These are phyloP conservation scores for Drosophila formosana DNA, from an alignment of 2,888 invertebrate species.

Conservation along the genomic window DNA sequence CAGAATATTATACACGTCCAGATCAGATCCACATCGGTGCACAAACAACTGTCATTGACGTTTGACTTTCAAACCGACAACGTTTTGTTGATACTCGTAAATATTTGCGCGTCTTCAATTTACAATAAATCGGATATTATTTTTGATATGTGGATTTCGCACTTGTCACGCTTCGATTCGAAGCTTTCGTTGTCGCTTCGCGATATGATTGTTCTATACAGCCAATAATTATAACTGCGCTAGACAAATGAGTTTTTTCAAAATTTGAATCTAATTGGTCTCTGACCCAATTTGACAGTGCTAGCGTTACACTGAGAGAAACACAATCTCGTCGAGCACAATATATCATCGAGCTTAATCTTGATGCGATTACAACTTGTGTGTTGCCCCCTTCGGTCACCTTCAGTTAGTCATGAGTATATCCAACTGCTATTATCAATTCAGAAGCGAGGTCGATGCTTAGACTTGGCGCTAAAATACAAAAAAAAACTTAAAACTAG, in stretches of 20 bases:
- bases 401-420: slow-evolving; percentile 14
- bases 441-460: slow-evolving; percentile 45
- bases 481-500: slow-evolving; percentile 1
- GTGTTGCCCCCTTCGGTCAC: not conserved
- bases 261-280: slow-evolving; percentile 20
- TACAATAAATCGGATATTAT: slow-evolving; percentile 5
- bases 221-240: slow-evolving; percentile 28
- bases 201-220: slow-evolving; percentile 16
- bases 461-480: slow-evolving; percentile 13
- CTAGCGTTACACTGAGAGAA: not conserved
- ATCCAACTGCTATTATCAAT: slow-evolving; percentile 13
- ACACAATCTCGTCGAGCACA: not conserved
- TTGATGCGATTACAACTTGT: slow-evolving; percentile 1
- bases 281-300: slow-evolving; percentile 27
- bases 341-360: not conserved
- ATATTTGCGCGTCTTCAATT: slow-evolving; percentile 7
- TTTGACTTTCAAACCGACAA: slow-evolving; percentile 36
- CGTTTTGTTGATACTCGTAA: slow-evolving; percentile 1
- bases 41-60: slow-evolving; percentile 62
- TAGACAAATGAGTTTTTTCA: slow-evolving; percentile 37
- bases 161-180: slow-evolving; percentile 67
- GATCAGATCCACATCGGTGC: slow-evolving; percentile 4
- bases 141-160: not conserved
- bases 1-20: not conserved
- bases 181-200: slow-evolving; percentile 49